A percentile compares a stretch with the other conserved stretches of the same genome.
Conservation (phyloP, 2,888 invertebrate species). For the Deroplatys truncata region DNA sequence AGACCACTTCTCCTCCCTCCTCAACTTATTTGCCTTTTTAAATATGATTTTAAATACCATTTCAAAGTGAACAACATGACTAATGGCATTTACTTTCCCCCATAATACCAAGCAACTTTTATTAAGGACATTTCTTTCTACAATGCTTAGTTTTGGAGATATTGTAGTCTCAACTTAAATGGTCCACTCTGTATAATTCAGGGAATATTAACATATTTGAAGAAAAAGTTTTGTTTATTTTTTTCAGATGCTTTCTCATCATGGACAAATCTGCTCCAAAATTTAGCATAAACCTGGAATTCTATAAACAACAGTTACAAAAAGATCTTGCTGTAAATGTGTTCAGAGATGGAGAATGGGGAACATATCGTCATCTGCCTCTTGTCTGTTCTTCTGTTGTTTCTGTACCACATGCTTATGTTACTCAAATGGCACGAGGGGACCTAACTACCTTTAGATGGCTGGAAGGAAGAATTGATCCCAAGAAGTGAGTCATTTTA, state of each 20-base stretch:
- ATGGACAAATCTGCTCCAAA: slow-evolving; percentile 55
- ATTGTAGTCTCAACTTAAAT: too few species aligned
- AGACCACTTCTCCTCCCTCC: too few species aligned
- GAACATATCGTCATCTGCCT: slow-evolving; percentile 78
- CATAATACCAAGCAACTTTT: too few species aligned
- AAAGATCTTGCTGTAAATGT: slow-evolving; percentile 68
- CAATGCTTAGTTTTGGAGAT: too few species aligned
- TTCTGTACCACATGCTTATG: slow-evolving; percentile 63
- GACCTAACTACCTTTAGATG: slow-evolving; percentile 83
- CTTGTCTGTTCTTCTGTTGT: slow-evolving; percentile 48
- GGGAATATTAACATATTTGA: slow-evolving; percentile 15
- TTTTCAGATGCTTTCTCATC: slow-evolving; percentile 50
- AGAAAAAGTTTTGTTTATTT: not conserved
- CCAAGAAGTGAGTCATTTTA: not conserved
- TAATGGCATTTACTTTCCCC: too few species aligned
- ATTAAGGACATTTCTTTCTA: too few species aligned
- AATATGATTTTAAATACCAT: too few species aligned
- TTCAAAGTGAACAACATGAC: too few species aligned
- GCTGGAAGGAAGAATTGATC: slow-evolving; percentile 59
- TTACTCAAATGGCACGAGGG: slow-evolving; percentile 72
- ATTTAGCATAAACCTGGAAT: slow-evolving; percentile 59
- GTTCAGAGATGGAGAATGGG: slow-evolving; percentile 62
- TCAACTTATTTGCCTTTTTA: too few species aligned
- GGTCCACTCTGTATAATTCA: too few species aligned
- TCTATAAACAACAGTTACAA: slow-evolving; percentile 51